Base-by-base conservation (phyloP, 2,113 vertebrate genomes). In the Aythya baeri region DNA sequence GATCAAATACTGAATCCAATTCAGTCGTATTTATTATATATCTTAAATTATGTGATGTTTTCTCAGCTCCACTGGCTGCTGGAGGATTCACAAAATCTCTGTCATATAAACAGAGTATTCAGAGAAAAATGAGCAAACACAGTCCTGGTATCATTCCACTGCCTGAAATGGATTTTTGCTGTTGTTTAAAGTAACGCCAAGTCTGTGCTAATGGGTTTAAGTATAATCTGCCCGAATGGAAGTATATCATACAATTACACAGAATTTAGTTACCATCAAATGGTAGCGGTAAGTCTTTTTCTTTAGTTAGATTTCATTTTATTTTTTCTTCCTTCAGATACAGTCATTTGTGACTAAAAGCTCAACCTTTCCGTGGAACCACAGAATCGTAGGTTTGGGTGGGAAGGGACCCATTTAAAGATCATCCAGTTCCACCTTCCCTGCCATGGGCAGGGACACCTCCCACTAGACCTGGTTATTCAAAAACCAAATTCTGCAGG, bases 291-390 rank as follows among this genome's bases (percentile, higher is more conserved):
- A 44, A 74, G 17, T 32, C 7, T 81, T 81, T 71, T 9, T 71
- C 31, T 89, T 87, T 92, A 71, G 83, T 71, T 59, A 57, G 29
- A 3, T 41, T 41, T 29, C 5, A 3, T 11, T 49, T 38, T 52
- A 12, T 25, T 26, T 58, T 70, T 61, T 7, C 4, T 7, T 9
- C 23, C 82, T 52, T 54, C 27, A 75, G 54, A 63, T 57, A 23
- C 94, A 83, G 26, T n/a, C 74, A 61, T 78, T 72, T 66, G 17
- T 92, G 70, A 78, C 44, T 88, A 58, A 92, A 91, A 85, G 50
- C 55, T 62, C 70, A 76, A 82, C 38, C 44, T 89, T 93, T 91
- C 12, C 13, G 3, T 52, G 50, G 50, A 52, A 25, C 31, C 54
- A 31, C 31, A 57, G 36, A 41, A 6, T 20, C 26, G 29, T 11